A percentile compares a stretch with the other conserved stretches of the same genome.
These are phyloP conservation scores for Epinotia brunnichana DNA, from an alignment of 2,888 invertebrate species.

Conservation along the genomic window DNA sequence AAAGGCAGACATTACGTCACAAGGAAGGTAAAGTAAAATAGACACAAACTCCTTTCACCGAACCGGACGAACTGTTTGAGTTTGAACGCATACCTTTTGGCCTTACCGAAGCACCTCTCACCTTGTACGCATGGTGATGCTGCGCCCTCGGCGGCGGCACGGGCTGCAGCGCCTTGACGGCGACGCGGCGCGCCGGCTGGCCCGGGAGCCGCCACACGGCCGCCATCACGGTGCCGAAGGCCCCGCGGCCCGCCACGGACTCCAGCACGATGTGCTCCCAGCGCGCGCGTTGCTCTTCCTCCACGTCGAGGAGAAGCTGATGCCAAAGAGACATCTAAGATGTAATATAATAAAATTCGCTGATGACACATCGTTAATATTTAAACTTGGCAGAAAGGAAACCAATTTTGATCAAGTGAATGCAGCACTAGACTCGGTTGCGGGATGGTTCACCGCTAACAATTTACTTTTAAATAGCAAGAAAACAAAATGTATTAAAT, in stretches of 20 bases:
- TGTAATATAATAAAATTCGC: too few relatives aligned
- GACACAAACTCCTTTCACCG: too few relatives aligned
- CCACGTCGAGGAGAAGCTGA: constrained; percentile 93
- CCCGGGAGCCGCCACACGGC: constrained; percentile 84
- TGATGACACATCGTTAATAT: too few relatives aligned
- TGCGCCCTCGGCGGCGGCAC: constrained; percentile 88
- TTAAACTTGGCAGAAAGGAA: too few relatives aligned
- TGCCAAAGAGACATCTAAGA: not conserved
- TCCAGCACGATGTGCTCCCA: constrained; percentile 91
- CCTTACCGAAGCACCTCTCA: constrained; percentile 43
- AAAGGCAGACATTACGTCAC: too few relatives aligned
- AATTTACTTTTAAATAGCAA: too few relatives aligned
- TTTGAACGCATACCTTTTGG: constrained; percentile 1
- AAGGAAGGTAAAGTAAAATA: too few relatives aligned
- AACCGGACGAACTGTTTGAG: not conserved
- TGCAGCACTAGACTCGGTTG: too few relatives aligned
- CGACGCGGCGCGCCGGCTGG: constrained; percentile 86
- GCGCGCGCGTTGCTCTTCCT: constrained; percentile 90
- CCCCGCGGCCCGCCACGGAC: constrained; percentile 94
- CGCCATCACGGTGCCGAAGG: constrained; percentile 98
- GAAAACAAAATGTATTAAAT: too few relatives aligned
- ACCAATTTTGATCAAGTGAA: too few relatives aligned
- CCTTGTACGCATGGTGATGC: constrained; percentile 71
- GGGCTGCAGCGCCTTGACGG: constrained; percentile 98
- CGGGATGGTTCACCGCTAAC: too few relatives aligned